Percentiles rank a stretch among this genome's conserved stretches.
Evolutionary conservation across 2,888 invertebrate species (phyloP).

Genomic region (Penaeus monodon): DNA sequence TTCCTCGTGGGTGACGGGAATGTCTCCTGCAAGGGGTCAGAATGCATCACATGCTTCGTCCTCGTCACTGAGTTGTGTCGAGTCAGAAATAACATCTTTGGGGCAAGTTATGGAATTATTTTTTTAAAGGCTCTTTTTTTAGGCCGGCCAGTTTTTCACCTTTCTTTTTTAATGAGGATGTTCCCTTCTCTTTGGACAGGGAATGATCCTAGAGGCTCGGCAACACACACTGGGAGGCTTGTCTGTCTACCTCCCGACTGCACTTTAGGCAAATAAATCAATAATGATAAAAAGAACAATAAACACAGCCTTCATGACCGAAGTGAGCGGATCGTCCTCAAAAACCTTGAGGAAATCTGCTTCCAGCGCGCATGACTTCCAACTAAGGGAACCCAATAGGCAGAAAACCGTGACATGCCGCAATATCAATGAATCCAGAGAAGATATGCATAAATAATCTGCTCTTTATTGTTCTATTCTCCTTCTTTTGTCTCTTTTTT

Average conservation of each 20-base stretch:
- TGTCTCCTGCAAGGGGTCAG: slow-evolving; percentile 62
- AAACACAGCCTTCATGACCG: background rate
- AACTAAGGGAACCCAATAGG: background rate
- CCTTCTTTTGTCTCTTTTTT: too few species aligned
- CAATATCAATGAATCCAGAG: too few species aligned
- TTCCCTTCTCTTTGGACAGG: too few species aligned
- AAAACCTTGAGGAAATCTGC: background rate
- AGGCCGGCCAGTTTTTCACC: too few species aligned
- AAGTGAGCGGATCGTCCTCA: slow-evolving; percentile 5
- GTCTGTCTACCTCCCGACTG: background rate
- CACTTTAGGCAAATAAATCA: too few species aligned
- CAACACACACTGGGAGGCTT: slow-evolving; percentile 4
- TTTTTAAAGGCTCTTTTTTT: too few species aligned
- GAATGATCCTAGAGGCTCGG: slow-evolving; percentile 3
- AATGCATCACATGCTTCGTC: slow-evolving; percentile 21
- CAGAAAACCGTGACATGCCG: too few species aligned
- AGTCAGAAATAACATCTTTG: too few species aligned
- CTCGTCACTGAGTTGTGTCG: slow-evolving; percentile 6
- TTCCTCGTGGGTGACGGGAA: slow-evolving; percentile 61
- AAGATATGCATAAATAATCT: too few species aligned
- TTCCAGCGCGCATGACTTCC: background rate
- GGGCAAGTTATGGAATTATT: too few species aligned
- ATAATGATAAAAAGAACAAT: background rate
- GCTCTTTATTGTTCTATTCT: too few species aligned
- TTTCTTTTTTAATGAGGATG: too few species aligned